A percentile compares a stretch with the other conserved stretches of the same genome.
These are phyloP conservation scores for Sebastes steindachneri DNA, from an alignment of 2,797 vertebrate genomes.

Conservation along the genomic window DNA sequence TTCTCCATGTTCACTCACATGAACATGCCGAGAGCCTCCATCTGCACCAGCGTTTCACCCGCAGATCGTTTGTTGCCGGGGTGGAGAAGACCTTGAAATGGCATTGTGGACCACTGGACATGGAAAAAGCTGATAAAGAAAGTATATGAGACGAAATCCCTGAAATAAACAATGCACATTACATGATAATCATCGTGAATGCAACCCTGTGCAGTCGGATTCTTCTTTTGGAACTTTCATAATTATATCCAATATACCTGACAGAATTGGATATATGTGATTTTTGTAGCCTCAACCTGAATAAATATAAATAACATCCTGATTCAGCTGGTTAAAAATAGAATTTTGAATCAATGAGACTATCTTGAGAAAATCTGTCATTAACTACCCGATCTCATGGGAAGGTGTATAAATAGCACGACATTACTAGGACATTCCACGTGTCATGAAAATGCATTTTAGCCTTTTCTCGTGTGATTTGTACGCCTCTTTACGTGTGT, in stretches of 20 bases:
- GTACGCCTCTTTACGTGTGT: no score
- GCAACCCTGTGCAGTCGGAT: not conserved
- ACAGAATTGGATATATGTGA: not conserved
- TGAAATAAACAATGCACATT: not conserved
- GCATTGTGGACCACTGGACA: not conserved
- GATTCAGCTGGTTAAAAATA: not conserved
- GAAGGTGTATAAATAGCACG: no score
- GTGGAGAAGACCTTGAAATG: constrained; percentile 27
- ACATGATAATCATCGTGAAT: not conserved
- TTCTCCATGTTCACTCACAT: constrained; percentile 27
- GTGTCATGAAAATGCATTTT: rapidly evolving
- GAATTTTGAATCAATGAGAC: not conserved
- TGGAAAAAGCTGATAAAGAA: not conserved
- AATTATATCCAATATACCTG: not conserved
- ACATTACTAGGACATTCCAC: no score
- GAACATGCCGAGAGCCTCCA: constrained; percentile 32
- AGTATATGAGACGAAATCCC: not conserved
- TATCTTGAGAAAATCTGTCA: no score
- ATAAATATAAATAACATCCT: not conserved
- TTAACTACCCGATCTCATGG: no score
- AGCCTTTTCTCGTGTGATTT: no score
- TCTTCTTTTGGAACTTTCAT: not conserved
- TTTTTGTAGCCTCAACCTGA: not conserved
- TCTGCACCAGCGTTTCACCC: constrained; percentile 13
- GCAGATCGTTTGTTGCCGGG: not conserved